Evolutionary conservation across 2,888 invertebrate genomes (phyloP).

Genomic region (Diarsia rubi): DNA sequence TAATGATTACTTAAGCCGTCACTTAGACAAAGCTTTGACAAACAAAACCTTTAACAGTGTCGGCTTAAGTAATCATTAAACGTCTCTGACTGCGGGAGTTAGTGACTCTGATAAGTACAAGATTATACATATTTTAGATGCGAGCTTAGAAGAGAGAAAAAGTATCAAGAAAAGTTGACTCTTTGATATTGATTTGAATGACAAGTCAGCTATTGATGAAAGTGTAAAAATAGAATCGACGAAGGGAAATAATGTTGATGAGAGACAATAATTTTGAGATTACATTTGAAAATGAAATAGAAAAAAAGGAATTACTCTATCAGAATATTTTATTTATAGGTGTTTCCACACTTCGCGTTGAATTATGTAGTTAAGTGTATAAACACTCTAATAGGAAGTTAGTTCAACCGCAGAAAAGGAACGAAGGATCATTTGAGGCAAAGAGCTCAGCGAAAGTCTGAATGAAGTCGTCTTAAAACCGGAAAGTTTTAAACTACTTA

Average conservation of each 20-base stretch:
- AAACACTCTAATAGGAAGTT: not conserved
- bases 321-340: not conserved
- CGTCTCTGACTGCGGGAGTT: too few species aligned
- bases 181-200: conserved; percentile 18
- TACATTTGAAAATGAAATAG: not conserved
- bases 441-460: not conserved
- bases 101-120: conserved; percentile 15
- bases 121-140: conserved; percentile 1
- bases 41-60: too few species aligned
- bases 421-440: not conserved
- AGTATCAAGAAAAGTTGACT: not conserved
- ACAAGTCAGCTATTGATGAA: not conserved
- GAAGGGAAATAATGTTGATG: not conserved
- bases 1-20: too few species aligned
- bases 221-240: not conserved
- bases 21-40: too few species aligned
- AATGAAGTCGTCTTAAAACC: conserved; percentile 6
- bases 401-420: conserved; percentile 3
- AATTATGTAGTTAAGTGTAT: too few species aligned
- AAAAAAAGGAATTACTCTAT: not conserved
- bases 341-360: not conserved
- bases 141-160: not conserved
- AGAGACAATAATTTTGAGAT: not conserved
- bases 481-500: not conserved
- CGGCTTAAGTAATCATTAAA: too few species aligned